A percentile compares a stretch with the other conserved stretches of the same genome.
Evolutionary conservation across 2,888 invertebrate genomes (phyloP).

Genomic region (Oeneis ivallda): DNA sequence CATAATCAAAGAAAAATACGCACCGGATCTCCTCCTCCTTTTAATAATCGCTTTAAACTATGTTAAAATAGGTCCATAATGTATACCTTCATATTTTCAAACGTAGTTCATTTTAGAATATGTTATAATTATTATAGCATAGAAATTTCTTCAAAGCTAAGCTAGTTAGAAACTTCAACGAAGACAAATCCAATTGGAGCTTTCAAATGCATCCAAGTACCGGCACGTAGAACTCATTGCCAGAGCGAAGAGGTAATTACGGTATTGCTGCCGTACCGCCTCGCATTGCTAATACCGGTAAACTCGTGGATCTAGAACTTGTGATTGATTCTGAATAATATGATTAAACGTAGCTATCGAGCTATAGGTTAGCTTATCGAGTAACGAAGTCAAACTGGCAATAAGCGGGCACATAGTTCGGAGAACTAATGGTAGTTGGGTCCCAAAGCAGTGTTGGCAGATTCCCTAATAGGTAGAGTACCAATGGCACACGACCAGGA

Average conservation of each 20-base stretch:
- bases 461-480: no score
- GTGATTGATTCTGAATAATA: neutral
- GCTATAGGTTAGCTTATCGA: no score
- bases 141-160: neutral
- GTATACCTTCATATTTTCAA: no score
- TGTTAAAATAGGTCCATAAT: neutral
- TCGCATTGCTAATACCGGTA: constrained; percentile 4
- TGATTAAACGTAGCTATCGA: no score
- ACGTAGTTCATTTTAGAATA: neutral
- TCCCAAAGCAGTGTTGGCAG: no score
- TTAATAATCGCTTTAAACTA: no score
- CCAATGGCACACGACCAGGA: no score
- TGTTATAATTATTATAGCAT: neutral
- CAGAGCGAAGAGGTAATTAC: neutral
- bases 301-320: neutral
- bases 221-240: constrained; percentile 7
- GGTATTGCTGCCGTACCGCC: neutral
- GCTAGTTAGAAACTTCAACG: constrained; percentile 1
- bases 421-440: no score
- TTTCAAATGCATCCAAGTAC: constrained; percentile 11
- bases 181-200: constrained; percentile 6
- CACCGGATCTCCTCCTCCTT: no score
- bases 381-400: no score
- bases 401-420: no score
- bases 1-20: no score